These are phyloP conservation scores for Lissonota sp. DNA, from an alignment of 2,888 invertebrate species.

Conservation along the genomic window DNA sequence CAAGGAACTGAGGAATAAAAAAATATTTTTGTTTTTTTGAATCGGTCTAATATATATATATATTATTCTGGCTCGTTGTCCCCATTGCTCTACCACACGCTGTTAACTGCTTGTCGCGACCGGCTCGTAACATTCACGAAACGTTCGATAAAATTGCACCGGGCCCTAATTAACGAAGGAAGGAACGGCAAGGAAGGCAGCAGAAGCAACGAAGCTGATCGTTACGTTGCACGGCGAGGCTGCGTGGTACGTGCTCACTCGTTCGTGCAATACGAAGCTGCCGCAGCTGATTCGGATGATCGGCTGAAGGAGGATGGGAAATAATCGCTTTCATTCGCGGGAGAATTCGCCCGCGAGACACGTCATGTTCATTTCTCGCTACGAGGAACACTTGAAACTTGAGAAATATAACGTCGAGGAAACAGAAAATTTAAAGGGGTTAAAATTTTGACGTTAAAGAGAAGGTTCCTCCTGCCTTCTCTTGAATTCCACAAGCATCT, in stretches of 20 bases:
- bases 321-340: neutral
- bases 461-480: no score
- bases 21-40: no score
- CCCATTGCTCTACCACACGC: conserved; percentile 50
- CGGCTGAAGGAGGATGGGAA: neutral
- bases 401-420: neutral
- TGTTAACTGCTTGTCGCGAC: conserved; percentile 64
- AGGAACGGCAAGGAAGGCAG: conserved; percentile 28
- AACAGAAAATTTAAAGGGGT: neutral
- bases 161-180: conserved; percentile 61
- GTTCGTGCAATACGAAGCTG: conserved; percentile 44
- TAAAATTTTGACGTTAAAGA: no score
- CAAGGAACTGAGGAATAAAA: no score
- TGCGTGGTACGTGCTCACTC: conserved; percentile 15
- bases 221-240: conserved; percentile 24
- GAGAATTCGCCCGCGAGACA: neutral
- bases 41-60: no score
- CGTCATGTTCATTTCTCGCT: neutral
- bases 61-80: conserved; percentile 22
- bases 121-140: conserved; percentile 63
- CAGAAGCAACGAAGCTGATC: conserved; percentile 40
- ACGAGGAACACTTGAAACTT: neutral
- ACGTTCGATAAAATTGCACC: conserved; percentile 65
- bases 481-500: no score
- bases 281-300: conserved; percentile 34